Conservation (phyloP, 2,888 invertebrate species). For the Crossocerus cetratus region DNA sequence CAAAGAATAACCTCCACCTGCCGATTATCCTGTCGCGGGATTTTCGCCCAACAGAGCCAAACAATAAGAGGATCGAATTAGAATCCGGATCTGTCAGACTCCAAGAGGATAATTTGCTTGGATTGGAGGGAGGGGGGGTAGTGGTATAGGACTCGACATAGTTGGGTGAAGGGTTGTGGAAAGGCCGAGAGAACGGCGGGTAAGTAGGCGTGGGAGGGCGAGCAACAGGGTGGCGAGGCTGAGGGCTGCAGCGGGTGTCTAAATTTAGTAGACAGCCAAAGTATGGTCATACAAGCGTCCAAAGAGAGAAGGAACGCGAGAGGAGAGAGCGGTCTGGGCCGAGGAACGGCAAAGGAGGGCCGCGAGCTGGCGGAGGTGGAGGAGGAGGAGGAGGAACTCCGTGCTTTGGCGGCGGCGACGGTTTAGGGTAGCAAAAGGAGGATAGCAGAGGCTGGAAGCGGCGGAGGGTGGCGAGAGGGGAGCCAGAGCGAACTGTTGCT, state of each 20-base stretch:
- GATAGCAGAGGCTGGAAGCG: conserved; percentile 58
- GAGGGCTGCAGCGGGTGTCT: conserved; percentile 41
- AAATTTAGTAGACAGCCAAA: conserved; percentile 61
- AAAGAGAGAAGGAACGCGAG: conserved; percentile 31
- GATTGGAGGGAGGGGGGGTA: no score
- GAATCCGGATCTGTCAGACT: no score
- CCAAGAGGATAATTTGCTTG: no score
- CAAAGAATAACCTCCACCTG: no score
- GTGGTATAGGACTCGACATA: no score
- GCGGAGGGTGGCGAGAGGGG: conserved; percentile 48
- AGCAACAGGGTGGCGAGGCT: conserved; percentile 11
- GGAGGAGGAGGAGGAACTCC: conserved; percentile 44
- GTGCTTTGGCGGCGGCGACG: conserved; percentile 58
- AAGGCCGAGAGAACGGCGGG: conserved; percentile 12
- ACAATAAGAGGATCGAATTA: no score
- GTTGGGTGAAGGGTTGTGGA: neutral
- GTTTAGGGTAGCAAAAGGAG: conserved; percentile 63
- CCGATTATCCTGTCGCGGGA: no score
- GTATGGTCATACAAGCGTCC: conserved; percentile 49
- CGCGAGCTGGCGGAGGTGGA: conserved; percentile 22
- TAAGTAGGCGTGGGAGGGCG: neutral
- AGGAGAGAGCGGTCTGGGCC: conserved; percentile 22
- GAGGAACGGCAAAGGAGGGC: conserved; percentile 20
- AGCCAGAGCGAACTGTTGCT: conserved; percentile 74
- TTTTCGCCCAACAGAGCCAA: no score